Percentiles rank a stretch among this genome's conserved stretches.
Conservation (phyloP, 2,797 vertebrate genomes). For the Coregonus sp. region DNA sequence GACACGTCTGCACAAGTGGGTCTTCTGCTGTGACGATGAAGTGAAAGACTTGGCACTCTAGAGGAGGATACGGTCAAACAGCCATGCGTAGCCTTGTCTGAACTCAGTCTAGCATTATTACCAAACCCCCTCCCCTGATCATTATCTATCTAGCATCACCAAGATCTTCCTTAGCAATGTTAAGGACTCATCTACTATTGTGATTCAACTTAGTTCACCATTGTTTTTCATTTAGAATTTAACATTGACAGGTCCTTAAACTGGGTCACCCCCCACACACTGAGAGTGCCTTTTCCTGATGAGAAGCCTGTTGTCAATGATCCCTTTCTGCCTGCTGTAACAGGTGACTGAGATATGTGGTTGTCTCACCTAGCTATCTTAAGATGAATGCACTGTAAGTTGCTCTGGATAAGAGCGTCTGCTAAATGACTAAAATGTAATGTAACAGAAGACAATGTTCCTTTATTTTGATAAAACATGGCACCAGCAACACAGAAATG, state of each 20-base stretch:
- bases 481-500: neutral
- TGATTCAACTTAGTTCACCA: neutral
- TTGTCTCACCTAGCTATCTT: too few species aligned
- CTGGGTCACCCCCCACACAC: slow-evolving; percentile 81
- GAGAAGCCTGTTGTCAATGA: slow-evolving; percentile 63
- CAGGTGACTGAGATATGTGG: slow-evolving; percentile 60
- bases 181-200: neutral
- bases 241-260: slow-evolving; percentile 73
- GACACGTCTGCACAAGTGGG: too few species aligned
- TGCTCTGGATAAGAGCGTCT: too few species aligned
- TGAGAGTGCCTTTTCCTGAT: slow-evolving; percentile 73
- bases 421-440: neutral
- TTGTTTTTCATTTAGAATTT: slow-evolving; percentile 12
- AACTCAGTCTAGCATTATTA: too few species aligned
- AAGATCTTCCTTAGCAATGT: neutral
- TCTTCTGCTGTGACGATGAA: too few species aligned
- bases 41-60: too few species aligned
- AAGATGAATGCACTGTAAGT: too few species aligned
- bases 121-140: neutral
- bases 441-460: neutral
- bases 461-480: neutral
- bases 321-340: slow-evolving; percentile 77
- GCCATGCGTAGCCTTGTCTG: too few species aligned
- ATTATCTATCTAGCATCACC: neutral
- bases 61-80: too few species aligned